A percentile compares a stretch with the other conserved stretches of the same genome.
Evolutionary conservation across 1,140 invertebrate species (phyloP).

Genomic region (Trypoxylus dichotomus): DNA sequence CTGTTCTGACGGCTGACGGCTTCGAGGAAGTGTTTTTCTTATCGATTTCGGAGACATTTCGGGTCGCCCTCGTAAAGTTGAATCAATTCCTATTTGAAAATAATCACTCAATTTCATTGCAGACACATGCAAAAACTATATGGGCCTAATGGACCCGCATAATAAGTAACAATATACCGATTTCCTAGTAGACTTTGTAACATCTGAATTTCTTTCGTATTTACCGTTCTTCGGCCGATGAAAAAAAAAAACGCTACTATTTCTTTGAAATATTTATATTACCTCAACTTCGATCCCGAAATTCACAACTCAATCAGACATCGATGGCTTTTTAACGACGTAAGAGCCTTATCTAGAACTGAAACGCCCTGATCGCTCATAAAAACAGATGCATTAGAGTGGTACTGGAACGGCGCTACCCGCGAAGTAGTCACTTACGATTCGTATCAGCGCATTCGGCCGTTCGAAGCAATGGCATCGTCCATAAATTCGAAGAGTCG

Average conservation of each 20-base stretch:
- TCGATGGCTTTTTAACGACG: conserved; percentile 2
- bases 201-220: no score
- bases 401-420: background rate
- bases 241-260: background rate
- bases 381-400: conserved; percentile 13
- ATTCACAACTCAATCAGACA: background rate
- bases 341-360: background rate
- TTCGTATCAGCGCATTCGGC: conserved; percentile 18
- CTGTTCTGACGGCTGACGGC: no score
- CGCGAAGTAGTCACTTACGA: conserved; percentile 11
- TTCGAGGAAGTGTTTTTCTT: no score
- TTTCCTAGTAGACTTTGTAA: no score
- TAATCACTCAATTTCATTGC: no score
- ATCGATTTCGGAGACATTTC: no score
- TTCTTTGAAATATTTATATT: background rate
- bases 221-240: background rate
- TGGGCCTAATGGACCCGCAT: no score
- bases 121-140: no score
- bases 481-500: conserved; percentile 3
- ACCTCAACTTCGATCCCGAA: background rate
- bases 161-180: no score
- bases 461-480: background rate
- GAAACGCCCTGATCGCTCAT: background rate
- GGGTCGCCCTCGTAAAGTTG: no score
- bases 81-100: no score